Base-by-base conservation (phyloP, 2,888 invertebrate species). In the Lasiommata megera region DNA sequence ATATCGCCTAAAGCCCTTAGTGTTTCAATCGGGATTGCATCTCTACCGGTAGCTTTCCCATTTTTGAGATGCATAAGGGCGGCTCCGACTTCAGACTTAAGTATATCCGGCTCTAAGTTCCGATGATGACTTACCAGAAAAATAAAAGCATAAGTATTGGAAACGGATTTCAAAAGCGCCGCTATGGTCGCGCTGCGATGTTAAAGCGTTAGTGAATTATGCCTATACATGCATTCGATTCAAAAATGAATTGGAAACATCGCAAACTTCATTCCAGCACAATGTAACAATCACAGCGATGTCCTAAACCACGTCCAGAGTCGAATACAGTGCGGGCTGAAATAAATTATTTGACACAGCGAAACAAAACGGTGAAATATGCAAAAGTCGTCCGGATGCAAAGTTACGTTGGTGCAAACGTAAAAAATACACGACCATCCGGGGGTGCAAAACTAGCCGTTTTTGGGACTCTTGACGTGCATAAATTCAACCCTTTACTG, bases 161-260 rank as follows among this genome's bases (percentile, higher is more conserved):
- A 23, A 23, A 23, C 23, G 5, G 23, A 23, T 5, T 23, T 23
- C 2, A 3, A 5, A 23, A 23, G n/a, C n/a, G n/a, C n/a, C 23
- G 23, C 23, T 3, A 2, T 23, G 2, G 23, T 23, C 23, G 2
- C 5, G n/a, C 5, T 23, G 23, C 5, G 23, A 2, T 2, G 23
- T 23, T 23, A 23, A 23, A 2, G 2, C 23, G 23, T 23, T 23
- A 23, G 23, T 5, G 5, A 23, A 23, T 23, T 23, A 23, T 23
- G 23, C 5, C 23, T 23, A 5, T 23, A 23, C 72, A 72, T 71
- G 66, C 80, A 79, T 82, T 84, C 78, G 77, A 70, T 56, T 58
- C 37, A 55, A 31, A 40, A 31, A 41, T 17, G 37, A 29, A 41
- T 34, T 3, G 9, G 31, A 43, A 43, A 38, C 44, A 56, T 56